These are phyloP conservation scores for Calliphora vomitoria DNA, from an alignment of 2,888 invertebrate genomes.

Conservation along the genomic window DNA sequence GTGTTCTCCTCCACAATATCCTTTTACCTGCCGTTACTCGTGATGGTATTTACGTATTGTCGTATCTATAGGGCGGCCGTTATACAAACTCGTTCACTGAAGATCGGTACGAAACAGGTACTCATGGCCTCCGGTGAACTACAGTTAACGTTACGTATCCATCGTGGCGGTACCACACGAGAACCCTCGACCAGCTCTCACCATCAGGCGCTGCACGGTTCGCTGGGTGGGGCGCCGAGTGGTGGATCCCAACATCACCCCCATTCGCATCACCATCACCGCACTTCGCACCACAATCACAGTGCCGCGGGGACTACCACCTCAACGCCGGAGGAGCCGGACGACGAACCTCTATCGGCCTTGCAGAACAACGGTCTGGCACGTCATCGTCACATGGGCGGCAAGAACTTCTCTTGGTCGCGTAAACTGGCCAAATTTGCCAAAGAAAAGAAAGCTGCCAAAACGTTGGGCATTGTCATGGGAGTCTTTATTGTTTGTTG, in stretches of 20 bases:
- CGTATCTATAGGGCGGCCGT: slow-evolving; percentile 97
- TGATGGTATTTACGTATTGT: slow-evolving; percentile 99
- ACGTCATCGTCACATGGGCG: slow-evolving; percentile 89
- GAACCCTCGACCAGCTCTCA: slow-evolving; percentile 84
- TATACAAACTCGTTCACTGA: slow-evolving; percentile 94
- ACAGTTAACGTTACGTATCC: slow-evolving; percentile 95
- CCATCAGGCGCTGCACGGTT: slow-evolving; percentile 81
- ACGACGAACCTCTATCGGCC: slow-evolving; percentile 90
- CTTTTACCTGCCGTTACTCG: slow-evolving; percentile 97
- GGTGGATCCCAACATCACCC: slow-evolving; percentile 79
- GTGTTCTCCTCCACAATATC: slow-evolving; percentile 99
- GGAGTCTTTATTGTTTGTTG: slow-evolving; percentile 98
- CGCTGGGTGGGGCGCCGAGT: slow-evolving; percentile 73
- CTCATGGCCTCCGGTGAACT: slow-evolving; percentile 93
- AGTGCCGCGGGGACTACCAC: slow-evolving; percentile 84
- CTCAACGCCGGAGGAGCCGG: slow-evolving; percentile 88
- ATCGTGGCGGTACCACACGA: slow-evolving; percentile 93
- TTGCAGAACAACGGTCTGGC: slow-evolving; percentile 91
- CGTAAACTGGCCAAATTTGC: slow-evolving; percentile 97
- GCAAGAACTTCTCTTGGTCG: slow-evolving; percentile 96
- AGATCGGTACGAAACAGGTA: slow-evolving; percentile 96
- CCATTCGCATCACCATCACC: slow-evolving; percentile 82
- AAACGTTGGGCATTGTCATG: slow-evolving; percentile 98
- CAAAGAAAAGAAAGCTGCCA: slow-evolving; percentile 98
- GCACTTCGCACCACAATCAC: slow-evolving; percentile 82